These are phyloP conservation scores for Periplaneta americana DNA, from an alignment of 1,140 invertebrate species.

Conservation along the genomic window DNA sequence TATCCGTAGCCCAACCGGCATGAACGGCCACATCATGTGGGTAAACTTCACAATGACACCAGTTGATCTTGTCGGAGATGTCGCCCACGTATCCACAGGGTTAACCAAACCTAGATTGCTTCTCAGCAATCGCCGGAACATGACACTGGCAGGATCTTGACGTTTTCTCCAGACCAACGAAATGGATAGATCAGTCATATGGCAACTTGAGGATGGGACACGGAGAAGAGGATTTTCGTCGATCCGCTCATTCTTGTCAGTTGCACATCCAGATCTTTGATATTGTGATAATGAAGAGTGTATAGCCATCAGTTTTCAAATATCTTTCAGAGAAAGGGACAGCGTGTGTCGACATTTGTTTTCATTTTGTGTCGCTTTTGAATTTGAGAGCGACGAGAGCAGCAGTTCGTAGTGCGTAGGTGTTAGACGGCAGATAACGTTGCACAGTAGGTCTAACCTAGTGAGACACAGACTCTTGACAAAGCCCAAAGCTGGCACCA, in stretches of 20 bases:
- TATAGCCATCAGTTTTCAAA: background rate
- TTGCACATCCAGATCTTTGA: background rate
- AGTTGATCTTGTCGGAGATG: background rate
- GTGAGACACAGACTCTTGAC: constrained; percentile 1
- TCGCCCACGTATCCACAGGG: background rate
- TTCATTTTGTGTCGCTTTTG: background rate
- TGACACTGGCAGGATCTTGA: background rate
- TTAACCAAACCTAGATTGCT: background rate
- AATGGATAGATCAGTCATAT: background rate
- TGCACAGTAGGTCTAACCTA: constrained; percentile 11
- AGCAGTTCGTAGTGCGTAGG: constrained; percentile 1
- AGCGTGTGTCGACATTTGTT: background rate
- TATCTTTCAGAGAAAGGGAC: background rate
- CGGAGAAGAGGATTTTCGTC: background rate
- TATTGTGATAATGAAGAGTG: background rate
- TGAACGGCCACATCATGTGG: background rate
- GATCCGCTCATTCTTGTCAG: background rate
- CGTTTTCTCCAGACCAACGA: background rate
- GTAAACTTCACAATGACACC: background rate
- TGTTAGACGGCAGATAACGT: background rate
- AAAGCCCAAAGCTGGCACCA: constrained; percentile 17
- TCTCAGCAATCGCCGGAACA: background rate
- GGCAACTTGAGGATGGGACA: background rate
- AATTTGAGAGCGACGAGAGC: background rate
- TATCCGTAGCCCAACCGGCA: background rate